phyloP scores from a whole-genome alignment of 2,113 vertebrate genomes.

The Bagarius yarrelli region DNA sequence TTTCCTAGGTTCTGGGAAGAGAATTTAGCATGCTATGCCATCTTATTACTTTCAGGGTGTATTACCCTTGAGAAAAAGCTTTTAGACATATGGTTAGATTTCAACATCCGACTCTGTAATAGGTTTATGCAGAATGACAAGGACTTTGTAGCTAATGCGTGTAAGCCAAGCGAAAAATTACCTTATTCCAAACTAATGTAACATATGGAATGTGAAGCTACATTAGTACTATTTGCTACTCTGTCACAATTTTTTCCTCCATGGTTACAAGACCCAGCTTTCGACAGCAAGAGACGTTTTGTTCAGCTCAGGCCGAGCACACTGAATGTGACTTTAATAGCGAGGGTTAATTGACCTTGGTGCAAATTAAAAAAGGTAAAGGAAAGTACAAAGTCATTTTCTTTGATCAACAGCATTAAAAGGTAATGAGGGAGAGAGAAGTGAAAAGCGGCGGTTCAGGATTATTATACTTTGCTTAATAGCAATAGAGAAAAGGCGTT shows the following conservation, averaged over 20 bases:
- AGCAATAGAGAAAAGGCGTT: slow-evolving; percentile 7
- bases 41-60: slow-evolving; percentile 45
- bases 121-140: slow-evolving; percentile 53
- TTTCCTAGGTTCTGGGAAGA: not conserved
- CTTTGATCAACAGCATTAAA: slow-evolving; percentile 63
- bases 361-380: slow-evolving; percentile 44
- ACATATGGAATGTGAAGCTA: slow-evolving; percentile 42
- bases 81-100: slow-evolving; percentile 46
- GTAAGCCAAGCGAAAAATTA: slow-evolving; percentile 57
- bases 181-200: slow-evolving; percentile 42
- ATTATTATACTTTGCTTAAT: slow-evolving; percentile 45
- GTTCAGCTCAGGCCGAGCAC: slow-evolving; percentile 7
- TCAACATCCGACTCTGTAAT: slow-evolving; percentile 45
- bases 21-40: slow-evolving; percentile 34
- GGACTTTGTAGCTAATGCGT: slow-evolving; percentile 52
- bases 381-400: slow-evolving; percentile 44
- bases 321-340: slow-evolving; percentile 40
- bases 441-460: slow-evolving; percentile 47
- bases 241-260: not conserved
- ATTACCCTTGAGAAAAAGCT: slow-evolving; percentile 49
- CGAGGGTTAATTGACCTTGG: slow-evolving; percentile 48
- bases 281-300: slow-evolving; percentile 3
- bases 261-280: slow-evolving; percentile 4
- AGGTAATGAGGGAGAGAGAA: slow-evolving; percentile 58
- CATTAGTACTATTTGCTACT: slow-evolving; percentile 22